phyloP scores from a whole-genome alignment of 30 jellyfish, hydroid and myxozoan genomes.

The Pseudorhiza aurosa region DNA sequence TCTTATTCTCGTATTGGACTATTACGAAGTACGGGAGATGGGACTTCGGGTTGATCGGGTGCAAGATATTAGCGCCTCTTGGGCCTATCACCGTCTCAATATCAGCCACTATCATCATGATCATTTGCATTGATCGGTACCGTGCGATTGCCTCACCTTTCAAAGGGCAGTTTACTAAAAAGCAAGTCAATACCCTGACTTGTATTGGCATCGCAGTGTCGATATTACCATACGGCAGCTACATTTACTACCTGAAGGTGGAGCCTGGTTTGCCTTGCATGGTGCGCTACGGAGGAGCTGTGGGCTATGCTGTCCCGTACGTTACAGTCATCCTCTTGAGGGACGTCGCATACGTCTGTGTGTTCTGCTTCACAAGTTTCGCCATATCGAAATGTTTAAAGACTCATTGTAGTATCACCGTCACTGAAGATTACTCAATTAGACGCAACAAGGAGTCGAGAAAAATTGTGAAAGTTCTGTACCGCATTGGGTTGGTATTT shows the following conservation, averaged over 20 bases:
- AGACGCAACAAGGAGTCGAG: constrained; percentile 46
- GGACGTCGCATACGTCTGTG: constrained; percentile 12
- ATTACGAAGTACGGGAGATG: constrained; percentile 44
- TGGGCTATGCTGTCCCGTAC: constrained; percentile 7
- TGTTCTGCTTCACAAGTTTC: constrained; percentile 30
- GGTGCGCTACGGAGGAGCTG: background rate
- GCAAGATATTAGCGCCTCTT: constrained; percentile 50
- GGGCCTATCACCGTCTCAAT: constrained; percentile 31
- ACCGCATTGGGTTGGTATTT: constrained; percentile 70
- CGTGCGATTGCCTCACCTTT: constrained; percentile 52
- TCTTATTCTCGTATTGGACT: constrained; percentile 47
- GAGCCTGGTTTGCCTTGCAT: constrained; percentile 7
- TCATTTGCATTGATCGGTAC: constrained; percentile 55
- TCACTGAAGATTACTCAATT: background rate
- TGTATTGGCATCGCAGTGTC: constrained; percentile 18
- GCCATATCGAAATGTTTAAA: background rate
- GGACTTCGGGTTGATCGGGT: constrained; percentile 71
- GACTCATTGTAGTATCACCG: background rate
- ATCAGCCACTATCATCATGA: constrained; percentile 55
- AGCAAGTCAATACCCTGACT: background rate
- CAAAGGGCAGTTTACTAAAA: constrained; percentile 20
- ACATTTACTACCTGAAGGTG: constrained; percentile 3
- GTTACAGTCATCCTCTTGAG: background rate
- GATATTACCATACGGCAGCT: background rate
- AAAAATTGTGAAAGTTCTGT: constrained; percentile 43